phyloP scores from a whole-genome alignment of 2,888 invertebrate species.

The Muscina levida region DNA sequence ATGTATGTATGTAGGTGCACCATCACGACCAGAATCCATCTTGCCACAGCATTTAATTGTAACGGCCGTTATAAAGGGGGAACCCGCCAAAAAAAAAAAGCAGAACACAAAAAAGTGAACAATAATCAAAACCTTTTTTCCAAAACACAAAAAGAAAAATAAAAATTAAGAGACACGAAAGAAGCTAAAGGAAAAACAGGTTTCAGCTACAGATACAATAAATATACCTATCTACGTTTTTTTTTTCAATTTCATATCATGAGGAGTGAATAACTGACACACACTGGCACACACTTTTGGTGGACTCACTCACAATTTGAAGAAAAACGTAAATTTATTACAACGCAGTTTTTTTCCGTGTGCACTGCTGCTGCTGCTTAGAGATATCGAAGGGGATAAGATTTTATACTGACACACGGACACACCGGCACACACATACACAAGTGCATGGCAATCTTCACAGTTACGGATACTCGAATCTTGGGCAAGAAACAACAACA shows the following conservation, averaged over 20 bases:
- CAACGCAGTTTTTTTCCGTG: conserved; percentile 59
- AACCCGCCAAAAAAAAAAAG: conserved; percentile 1
- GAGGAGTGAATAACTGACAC: conserved; percentile 44
- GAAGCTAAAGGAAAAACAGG: conserved; percentile 52
- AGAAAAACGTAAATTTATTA: conserved; percentile 63
- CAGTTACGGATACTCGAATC: conserved; percentile 13
- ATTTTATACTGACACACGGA: conserved; percentile 47
- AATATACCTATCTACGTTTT: no score
- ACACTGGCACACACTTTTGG: not conserved
- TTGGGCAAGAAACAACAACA: conserved; percentile 14
- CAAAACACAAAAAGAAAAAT: not conserved
- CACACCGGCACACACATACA: conserved; percentile 42
- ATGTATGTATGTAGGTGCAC: no score
- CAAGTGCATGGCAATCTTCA: no score
- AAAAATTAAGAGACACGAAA: conserved; percentile 45
- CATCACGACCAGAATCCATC: conserved; percentile 19
- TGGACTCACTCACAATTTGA: conserved; percentile 49
- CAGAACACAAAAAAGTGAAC: conserved; percentile 9
- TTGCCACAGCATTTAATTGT: conserved; percentile 10
- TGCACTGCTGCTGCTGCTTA: conserved; percentile 37
- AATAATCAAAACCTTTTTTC: conserved; percentile 36
- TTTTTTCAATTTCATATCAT: conserved; percentile 46
- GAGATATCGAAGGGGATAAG: conserved; percentile 62
- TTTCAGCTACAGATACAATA: conserved; percentile 39
- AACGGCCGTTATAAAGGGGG: conserved; percentile 52